Evolutionary conservation across 2,113 vertebrate species (phyloP), one percentile per base, ranked within the genome.

Genomic region (Scophthalmus maximus): DNA sequence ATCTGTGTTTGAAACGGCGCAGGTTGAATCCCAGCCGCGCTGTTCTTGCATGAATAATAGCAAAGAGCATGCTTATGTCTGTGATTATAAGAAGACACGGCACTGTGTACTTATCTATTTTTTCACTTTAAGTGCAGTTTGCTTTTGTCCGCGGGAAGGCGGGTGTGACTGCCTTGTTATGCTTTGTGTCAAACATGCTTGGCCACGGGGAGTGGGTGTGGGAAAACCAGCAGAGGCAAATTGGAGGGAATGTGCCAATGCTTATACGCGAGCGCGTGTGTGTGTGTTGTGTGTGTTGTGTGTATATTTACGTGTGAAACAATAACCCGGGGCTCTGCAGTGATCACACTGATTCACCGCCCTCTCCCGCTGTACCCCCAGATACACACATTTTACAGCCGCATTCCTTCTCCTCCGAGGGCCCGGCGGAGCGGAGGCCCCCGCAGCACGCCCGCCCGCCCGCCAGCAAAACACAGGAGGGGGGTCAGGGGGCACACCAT

Each of bases 311-410:
- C 34, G 50, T 61, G 59, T 83, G 76, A 81, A 82, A 84, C 55
- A 87, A 82, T 89, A 82, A 66, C 88, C 79, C 9, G n/a, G 78
- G 87, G 86, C 71, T 79, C 75, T 73, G 44, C 83, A 67, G 87
- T 63, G 87, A 83, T 84, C 84, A 76, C 82, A 83, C 76, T 85
- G 80, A 90, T 89, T 87, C 82, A 77, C 84, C 81, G 84, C 86
- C 61, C 84, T 77, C 71, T 82, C 84, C 76, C 34, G 80, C 81
- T 81, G 77, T 83, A 85, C 34, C 76, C 82, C 69, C 66, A 58
- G 53, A 84, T 72, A 55, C 76, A 71, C 76, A 64, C 49, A 63
- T 68, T 90, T 90, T 83, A 87, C 68, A 71, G 78, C 68, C 61
- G 12, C 91, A 92, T 93, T 93, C 89, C 85, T 89, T 51, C 70